Evolutionary conservation across 1,140 invertebrate species (phyloP), one percentile per base, ranked within the genome.

Genomic region (Hycleus phaleratus): DNA sequence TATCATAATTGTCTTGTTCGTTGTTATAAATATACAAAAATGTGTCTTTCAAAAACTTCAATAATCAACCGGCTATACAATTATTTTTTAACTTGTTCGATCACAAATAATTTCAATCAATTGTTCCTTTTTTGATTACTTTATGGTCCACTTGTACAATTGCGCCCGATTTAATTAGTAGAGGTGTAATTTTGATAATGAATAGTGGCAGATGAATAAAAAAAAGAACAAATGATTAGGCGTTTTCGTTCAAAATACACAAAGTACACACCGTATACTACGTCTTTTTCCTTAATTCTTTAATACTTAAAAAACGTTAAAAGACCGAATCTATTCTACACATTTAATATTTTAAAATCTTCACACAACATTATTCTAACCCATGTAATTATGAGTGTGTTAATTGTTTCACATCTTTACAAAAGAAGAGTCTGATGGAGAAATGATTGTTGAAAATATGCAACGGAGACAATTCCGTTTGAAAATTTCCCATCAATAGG

Each of bases 21-120:
- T 68, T 66, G 66, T 65, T 26, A 62, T 59, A 55, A 66, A 66
- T 66, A 53, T 66, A 65, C 63, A 65, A 42, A 10, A 42, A 65
- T 56, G 18, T 18, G 18, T 18, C 18, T 62, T 62, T 57, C 24
- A 49, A 26, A 26, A 40, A 47, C 7, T 32, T 32, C 32, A 32
- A 32, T 32, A 32, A 32, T 32, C 32, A 32, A 32, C 24, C 26
- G 32, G 39, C 46, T 49, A 49, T 56, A 56, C 53, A 56, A 38
- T 49, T 8, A 5, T 32, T 32, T 7, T 32, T 32, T 3, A 5
- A 5, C 32, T 32, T 7, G 7, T 32, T 32, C 32, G 32, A 32
- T 32, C 32, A 44, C 6, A 38, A 2, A 32, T 7, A 32, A 32
- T 32, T 5, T 1, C 18, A 45, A 24, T 53, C 25, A 44, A 40